These are phyloP conservation scores for Elegia similella DNA, from an alignment of 2,888 invertebrate genomes.

Conservation along the genomic window DNA sequence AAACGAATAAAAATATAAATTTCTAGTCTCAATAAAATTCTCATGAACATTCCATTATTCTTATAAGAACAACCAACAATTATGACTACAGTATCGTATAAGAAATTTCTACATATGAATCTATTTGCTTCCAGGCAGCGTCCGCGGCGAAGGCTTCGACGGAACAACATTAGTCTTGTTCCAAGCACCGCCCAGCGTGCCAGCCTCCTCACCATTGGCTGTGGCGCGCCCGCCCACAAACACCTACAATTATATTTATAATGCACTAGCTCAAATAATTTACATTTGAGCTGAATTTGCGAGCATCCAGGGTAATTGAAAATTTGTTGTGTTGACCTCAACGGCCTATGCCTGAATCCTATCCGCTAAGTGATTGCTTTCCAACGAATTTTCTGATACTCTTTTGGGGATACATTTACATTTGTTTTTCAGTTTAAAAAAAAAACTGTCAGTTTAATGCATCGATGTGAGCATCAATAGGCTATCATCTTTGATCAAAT, in stretches of 20 bases:
- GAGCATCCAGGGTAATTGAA: conserved; percentile 78
- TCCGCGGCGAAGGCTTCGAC: conserved; percentile 66
- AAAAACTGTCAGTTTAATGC: too few species aligned
- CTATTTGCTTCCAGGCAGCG: conserved; percentile 36
- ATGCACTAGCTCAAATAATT: conserved; percentile 79
- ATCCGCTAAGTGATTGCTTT: conserved; percentile 63
- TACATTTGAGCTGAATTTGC: conserved; percentile 81
- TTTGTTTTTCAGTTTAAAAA: too few species aligned
- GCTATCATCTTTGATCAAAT: too few species aligned
- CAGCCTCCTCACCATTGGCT: conserved; percentile 60
- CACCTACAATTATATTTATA: conserved; percentile 81
- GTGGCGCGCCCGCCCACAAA: conserved; percentile 61
- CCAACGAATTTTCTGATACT: conserved; percentile 26
- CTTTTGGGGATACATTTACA: not conserved
- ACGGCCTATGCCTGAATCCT: conserved; percentile 56
- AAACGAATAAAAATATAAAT: too few species aligned
- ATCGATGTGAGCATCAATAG: too few species aligned
- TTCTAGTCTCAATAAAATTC: too few species aligned
- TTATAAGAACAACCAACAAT: conserved; percentile 15
- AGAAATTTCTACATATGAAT: conserved; percentile 1
- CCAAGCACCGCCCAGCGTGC: conserved; percentile 66
- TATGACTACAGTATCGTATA: conserved; percentile 7
- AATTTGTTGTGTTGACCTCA: conserved; percentile 79
- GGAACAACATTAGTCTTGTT: conserved; percentile 74
- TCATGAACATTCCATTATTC: not conserved